These are phyloP conservation scores for Neogobius melanostomus DNA, from an alignment of 2,113 vertebrate species.

Conservation along the genomic window DNA sequence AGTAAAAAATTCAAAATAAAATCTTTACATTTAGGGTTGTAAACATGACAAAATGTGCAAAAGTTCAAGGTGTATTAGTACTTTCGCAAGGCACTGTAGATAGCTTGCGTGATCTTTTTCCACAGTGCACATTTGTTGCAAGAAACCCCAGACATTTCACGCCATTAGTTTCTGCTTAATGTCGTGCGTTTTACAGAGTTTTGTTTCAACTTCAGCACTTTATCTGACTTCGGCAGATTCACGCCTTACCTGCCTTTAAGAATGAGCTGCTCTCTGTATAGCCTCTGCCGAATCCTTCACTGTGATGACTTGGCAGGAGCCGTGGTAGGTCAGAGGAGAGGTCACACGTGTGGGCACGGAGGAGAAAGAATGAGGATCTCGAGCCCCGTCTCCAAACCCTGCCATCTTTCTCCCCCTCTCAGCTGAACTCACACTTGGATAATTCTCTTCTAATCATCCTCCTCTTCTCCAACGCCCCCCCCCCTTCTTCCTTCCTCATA, in stretches of 20 bases:
- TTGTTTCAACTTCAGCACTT: neutral
- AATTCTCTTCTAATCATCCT: slow-evolving; percentile 72
- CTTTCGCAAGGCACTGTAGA: no score
- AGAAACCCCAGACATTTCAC: no score
- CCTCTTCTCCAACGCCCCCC: slow-evolving; percentile 44
- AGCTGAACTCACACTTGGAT: slow-evolving; percentile 64
- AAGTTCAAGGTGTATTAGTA: no score
- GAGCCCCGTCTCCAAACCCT: slow-evolving; percentile 15
- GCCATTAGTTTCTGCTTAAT: no score
- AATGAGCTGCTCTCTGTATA: neutral
- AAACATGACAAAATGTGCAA: no score
- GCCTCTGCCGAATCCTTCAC: neutral
- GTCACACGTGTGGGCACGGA: slow-evolving; percentile 5
- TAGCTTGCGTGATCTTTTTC: no score
- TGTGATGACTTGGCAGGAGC: neutral
- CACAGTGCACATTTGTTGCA: no score
- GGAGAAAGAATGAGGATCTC: slow-evolving; percentile 8
- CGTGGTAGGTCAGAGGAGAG: neutral
- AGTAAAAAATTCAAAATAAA: no score
- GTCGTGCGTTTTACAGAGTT: no score
- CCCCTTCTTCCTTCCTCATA: no score
- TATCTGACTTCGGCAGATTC: neutral
- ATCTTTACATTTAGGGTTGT: no score
- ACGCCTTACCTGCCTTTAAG: neutral
- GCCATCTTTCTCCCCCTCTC: slow-evolving; percentile 29